Evolutionary conservation across 2,797 vertebrate genomes (phyloP).

Genomic region (Etheostoma perlongum): DNA sequence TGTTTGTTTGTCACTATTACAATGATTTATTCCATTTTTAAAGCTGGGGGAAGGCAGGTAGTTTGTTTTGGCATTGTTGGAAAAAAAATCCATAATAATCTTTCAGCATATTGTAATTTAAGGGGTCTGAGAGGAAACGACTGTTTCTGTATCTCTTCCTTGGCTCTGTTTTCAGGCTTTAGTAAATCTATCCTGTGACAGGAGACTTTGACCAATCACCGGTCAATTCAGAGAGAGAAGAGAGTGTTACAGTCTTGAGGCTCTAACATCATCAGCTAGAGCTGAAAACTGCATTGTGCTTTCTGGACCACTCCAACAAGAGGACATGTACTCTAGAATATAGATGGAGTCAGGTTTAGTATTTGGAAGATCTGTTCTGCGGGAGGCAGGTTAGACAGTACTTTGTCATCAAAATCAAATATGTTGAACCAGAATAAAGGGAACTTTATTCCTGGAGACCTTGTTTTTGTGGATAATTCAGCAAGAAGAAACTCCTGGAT

Average conservation of each 20-base stretch:
- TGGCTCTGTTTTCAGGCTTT: no score
- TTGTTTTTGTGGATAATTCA: conserved; percentile 58
- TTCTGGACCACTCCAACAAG: conserved; percentile 9
- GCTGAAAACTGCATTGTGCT: not conserved
- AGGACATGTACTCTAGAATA: not conserved
- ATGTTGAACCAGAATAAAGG: conserved; percentile 58
- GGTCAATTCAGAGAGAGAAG: no score
- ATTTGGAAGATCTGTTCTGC: conserved; percentile 30
- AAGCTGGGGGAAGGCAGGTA: no score
- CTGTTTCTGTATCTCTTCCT: no score
- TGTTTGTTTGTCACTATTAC: not conserved
- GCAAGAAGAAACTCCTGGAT: conserved; percentile 47
- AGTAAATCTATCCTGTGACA: no score
- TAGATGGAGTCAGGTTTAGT: conserved; percentile 1
- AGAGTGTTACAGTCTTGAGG: not conserved
- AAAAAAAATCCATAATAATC: no score
- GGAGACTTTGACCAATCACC: no score
- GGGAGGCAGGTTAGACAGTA: conserved; percentile 17
- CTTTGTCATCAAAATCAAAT: conserved; percentile 34
- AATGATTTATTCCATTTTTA: not conserved
- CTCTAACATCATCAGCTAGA: conserved; percentile 14
- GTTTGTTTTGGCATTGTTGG: no score
- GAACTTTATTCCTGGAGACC: conserved; percentile 65
- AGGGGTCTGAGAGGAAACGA: no score
- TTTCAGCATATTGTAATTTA: no score